Evolutionary conservation across 2,797 vertebrate genomes (phyloP).

Genomic region (Sternarchorhynchus goeldii): DNA sequence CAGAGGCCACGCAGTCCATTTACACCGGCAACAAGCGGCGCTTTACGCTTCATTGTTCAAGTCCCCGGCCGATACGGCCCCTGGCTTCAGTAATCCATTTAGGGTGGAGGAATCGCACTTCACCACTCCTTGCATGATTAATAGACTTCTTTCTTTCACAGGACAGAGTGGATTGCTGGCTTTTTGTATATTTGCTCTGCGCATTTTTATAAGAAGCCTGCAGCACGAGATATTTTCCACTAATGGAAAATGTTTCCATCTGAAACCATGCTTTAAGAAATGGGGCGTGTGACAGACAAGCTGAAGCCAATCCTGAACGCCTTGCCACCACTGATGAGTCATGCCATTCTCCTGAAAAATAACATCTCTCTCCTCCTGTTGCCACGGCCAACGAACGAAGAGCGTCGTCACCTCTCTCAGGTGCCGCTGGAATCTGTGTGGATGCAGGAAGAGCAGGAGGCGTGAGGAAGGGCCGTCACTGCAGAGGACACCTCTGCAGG

Average conservation of each 20-base stretch:
- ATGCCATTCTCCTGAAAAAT: constrained; percentile 52
- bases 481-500: background rate
- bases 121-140: constrained; percentile 70
- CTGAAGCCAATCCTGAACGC: constrained; percentile 41
- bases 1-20: constrained; percentile 51
- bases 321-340: constrained; percentile 47
- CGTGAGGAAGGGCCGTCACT: background rate
- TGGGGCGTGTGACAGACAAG: constrained; percentile 43
- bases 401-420: constrained; percentile 34
- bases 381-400: constrained; percentile 52
- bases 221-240: constrained; percentile 65
- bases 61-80: constrained; percentile 58
- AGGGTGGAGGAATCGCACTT: constrained; percentile 69
- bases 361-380: constrained; percentile 53
- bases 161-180: constrained; percentile 59
- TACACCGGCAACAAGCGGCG: constrained; percentile 44
- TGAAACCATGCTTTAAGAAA: constrained; percentile 45
- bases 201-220: constrained; percentile 38
- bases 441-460: background rate
- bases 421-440: constrained; percentile 37
- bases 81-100: constrained; percentile 74
- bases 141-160: constrained; percentile 60
- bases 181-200: background rate
- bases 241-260: constrained; percentile 64
- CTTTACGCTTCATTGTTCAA: constrained; percentile 50